These are phyloP conservation scores for Leucoma salicis DNA, from an alignment of 2,888 invertebrate genomes.

Conservation along the genomic window DNA sequence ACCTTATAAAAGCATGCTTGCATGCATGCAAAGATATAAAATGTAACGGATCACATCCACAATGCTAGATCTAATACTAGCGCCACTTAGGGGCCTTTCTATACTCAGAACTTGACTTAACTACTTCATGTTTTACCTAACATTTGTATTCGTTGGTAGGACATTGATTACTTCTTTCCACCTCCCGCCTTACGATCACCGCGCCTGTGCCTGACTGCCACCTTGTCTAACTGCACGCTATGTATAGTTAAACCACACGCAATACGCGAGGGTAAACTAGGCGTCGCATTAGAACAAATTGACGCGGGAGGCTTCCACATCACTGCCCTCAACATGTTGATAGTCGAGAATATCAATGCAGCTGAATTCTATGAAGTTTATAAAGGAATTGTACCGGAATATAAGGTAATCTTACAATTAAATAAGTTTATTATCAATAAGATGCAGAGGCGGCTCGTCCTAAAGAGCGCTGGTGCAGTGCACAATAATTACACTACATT, in stretches of 20 bases:
- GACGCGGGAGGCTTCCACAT: constrained; percentile 89
- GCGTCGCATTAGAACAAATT: constrained; percentile 86
- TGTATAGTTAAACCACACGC: constrained; percentile 96
- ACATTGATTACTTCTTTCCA: constrained; percentile 85
- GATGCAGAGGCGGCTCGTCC: too few relatives aligned
- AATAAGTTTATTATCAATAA: too few relatives aligned
- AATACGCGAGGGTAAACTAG: constrained; percentile 87
- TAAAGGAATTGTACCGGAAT: constrained; percentile 92
- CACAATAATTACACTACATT: too few relatives aligned
- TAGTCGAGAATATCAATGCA: constrained; percentile 90
- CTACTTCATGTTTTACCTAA: too few relatives aligned
- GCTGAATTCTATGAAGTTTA: constrained; percentile 97
- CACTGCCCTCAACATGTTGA: constrained; percentile 90
- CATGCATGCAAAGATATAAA: too few relatives aligned
- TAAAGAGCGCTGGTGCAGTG: too few relatives aligned
- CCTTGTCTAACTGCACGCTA: constrained; percentile 86
- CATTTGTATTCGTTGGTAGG: constrained; percentile 55
- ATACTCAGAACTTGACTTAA: too few relatives aligned
- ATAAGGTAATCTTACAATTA: constrained; percentile 83
- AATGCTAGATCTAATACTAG: too few relatives aligned
- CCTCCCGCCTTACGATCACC: constrained; percentile 53
- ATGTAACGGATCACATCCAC: too few relatives aligned
- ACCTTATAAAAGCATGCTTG: too few relatives aligned
- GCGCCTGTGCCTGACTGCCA: constrained; percentile 77
- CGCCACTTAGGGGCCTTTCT: too few relatives aligned